phyloP scores from a whole-genome alignment of 2,888 invertebrate genomes.

The Elegia similella region DNA sequence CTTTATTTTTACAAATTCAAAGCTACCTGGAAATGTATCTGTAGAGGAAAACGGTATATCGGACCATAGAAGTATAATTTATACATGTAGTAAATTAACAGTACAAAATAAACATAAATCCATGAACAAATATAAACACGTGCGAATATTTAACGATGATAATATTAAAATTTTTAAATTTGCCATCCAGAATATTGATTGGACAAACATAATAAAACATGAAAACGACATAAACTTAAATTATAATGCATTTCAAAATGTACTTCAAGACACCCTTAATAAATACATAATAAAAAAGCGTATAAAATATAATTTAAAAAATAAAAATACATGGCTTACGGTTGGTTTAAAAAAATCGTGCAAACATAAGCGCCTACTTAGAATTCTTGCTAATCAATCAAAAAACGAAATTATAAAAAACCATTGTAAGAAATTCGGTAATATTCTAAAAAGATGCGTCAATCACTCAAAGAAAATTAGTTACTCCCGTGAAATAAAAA shows the following conservation, averaged over 20 bases:
- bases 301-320: background rate
- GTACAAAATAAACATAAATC: background rate
- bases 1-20: background rate
- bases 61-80: background rate
- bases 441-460: too few relatives aligned
- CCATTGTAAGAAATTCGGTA: background rate
- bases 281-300: background rate
- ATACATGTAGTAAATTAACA: background rate
- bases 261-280: background rate
- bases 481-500: too few relatives aligned
- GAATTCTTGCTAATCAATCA: background rate
- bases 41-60: background rate
- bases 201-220: background rate
- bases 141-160: background rate
- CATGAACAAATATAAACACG: background rate
- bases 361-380: background rate
- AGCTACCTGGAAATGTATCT: background rate
- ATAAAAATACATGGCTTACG: background rate
- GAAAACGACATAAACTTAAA: background rate
- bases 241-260: background rate
- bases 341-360: background rate
- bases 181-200: background rate
- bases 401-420: background rate
- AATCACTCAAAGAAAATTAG: too few relatives aligned
- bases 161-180: background rate